phyloP scores from a whole-genome alignment of 2,888 invertebrate species.

The Rhagonycha lutea region DNA sequence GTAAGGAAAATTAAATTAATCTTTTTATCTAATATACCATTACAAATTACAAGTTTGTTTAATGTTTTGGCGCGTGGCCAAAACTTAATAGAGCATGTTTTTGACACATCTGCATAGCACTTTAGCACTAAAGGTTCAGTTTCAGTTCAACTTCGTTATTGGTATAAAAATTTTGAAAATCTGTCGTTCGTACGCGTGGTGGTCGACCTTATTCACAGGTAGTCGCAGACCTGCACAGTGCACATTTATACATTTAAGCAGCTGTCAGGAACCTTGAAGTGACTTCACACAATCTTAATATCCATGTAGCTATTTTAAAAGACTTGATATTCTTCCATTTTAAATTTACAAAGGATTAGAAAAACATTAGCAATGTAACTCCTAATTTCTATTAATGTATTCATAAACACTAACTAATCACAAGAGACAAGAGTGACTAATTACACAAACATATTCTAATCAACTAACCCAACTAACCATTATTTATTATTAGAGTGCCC shows the following conservation, averaged over 20 bases:
- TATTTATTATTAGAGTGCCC: background rate
- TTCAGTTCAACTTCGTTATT: slow-evolving; percentile 22
- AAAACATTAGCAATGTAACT: background rate
- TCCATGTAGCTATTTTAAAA: background rate
- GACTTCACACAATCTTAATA: slow-evolving; percentile 17
- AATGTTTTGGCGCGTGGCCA: slow-evolving; percentile 36
- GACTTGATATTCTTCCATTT: background rate
- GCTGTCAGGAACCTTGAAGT: slow-evolving; percentile 25
- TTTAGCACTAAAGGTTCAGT: slow-evolving; percentile 10
- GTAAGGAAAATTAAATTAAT: background rate
- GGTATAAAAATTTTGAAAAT: slow-evolving; percentile 20
- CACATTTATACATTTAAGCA: slow-evolving; percentile 11
- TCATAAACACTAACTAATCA: background rate
- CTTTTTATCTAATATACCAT: background rate
- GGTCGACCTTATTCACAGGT: slow-evolving; percentile 28
- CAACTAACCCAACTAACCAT: background rate
- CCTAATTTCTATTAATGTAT: background rate
- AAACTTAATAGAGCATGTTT: slow-evolving; percentile 33
- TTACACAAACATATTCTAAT: background rate
- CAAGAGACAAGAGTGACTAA: background rate
- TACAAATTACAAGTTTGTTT: slow-evolving; percentile 19
- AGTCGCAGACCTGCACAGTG: slow-evolving; percentile 21
- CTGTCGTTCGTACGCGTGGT: slow-evolving; percentile 11
- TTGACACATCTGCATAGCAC: slow-evolving; percentile 35
- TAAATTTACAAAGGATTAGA: background rate